Percentiles rank a stretch among this genome's conserved stretches.
Conservation (phyloP, 2,113 vertebrate genomes). For the Callopanchax toddi region DNA sequence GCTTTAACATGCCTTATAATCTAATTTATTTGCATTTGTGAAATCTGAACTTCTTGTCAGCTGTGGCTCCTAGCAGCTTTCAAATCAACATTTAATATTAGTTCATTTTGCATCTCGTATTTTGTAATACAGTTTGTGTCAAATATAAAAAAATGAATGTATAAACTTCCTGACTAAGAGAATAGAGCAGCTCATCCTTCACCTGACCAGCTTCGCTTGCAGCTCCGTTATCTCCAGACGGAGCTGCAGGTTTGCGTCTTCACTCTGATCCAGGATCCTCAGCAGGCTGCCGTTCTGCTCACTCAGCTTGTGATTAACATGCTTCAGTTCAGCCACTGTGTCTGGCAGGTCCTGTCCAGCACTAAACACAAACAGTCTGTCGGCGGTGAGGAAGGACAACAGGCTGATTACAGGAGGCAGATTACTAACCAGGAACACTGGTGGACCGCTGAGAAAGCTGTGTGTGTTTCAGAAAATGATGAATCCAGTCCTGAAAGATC, state of each 20-base stretch:
- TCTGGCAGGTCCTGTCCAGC: constrained; percentile 66
- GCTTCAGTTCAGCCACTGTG: constrained; percentile 73
- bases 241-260: constrained; percentile 81
- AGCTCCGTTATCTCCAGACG: constrained; percentile 77
- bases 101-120: too few relatives aligned
- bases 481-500: constrained; percentile 63
- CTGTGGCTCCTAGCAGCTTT: too few relatives aligned
- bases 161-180: too few relatives aligned
- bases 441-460: constrained; percentile 49
- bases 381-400: background rate
- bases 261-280: constrained; percentile 75
- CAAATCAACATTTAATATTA: too few relatives aligned
- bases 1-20: too few relatives aligned
- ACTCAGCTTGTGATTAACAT: constrained; percentile 67
- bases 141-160: too few relatives aligned
- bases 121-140: too few relatives aligned
- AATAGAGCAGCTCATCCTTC: constrained; percentile 7
- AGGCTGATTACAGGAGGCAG: constrained; percentile 7
- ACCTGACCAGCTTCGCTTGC: constrained; percentile 77
- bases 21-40: too few relatives aligned
- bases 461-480: constrained; percentile 50
- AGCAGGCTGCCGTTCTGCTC: constrained; percentile 78
- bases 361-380: constrained; percentile 54
- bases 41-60: too few relatives aligned
- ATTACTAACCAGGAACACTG: constrained; percentile 72